Percentiles rank a stretch among this genome's conserved stretches.
These are phyloP conservation scores for Cyrtorhinus lividipennis DNA, from an alignment of 1,140 invertebrate species.

Conservation along the genomic window DNA sequence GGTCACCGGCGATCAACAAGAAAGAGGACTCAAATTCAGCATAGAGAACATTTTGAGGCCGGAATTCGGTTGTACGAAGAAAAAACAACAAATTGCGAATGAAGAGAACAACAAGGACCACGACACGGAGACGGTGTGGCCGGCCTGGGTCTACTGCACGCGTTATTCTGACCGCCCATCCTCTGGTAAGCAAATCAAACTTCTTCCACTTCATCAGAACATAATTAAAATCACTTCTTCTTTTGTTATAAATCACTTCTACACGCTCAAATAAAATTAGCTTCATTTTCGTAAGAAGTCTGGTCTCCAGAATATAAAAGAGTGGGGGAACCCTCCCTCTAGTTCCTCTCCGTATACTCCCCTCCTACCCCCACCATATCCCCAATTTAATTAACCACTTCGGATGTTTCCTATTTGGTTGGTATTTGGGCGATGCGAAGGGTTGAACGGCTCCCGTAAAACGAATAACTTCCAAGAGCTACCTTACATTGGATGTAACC, in stretches of 20 bases:
- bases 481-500: too few relatives aligned
- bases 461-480: too few relatives aligned
- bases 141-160: conserved; percentile 86
- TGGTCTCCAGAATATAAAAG: neutral
- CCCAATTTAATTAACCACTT: too few relatives aligned
- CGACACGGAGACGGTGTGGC: conserved; percentile 36
- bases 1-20: neutral
- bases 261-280: neutral
- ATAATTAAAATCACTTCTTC: neutral
- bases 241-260: neutral
- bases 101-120: conserved; percentile 21
- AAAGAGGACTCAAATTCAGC: conserved; percentile 34
- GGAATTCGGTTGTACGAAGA: conserved; percentile 36
- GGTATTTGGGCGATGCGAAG: too few relatives aligned
- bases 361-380: too few relatives aligned
- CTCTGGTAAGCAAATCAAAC: conserved; percentile 62
- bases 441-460: too few relatives aligned
- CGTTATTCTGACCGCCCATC: conserved; percentile 89
- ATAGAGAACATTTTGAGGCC: conserved; percentile 46
- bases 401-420: too few relatives aligned
- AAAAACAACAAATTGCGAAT: conserved; percentile 11
- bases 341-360: too few relatives aligned
- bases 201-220: neutral
- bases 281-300: neutral
- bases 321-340: too few relatives aligned